Percentiles rank a stretch among this genome's conserved stretches.
These are phyloP conservation scores for Bacillus rossius DNA, from an alignment of 1,140 invertebrate species.

Conservation along the genomic window DNA sequence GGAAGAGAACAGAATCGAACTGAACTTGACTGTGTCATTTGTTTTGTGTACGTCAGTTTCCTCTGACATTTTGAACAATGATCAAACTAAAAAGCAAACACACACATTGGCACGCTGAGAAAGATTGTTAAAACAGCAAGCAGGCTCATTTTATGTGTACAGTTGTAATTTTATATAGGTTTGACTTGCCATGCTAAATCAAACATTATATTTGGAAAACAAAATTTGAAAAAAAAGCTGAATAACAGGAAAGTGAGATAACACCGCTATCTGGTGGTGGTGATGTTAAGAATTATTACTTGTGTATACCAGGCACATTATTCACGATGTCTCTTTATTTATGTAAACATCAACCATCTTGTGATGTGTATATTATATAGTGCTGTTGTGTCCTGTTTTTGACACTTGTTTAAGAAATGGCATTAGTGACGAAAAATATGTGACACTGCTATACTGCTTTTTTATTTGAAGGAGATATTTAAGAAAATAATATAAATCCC, in stretches of 20 bases:
- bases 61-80: constrained; percentile 18
- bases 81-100: neutral
- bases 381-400: constrained; percentile 14
- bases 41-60: constrained; percentile 7
- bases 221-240: neutral
- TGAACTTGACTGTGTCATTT: constrained; percentile 12
- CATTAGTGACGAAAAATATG: constrained; percentile 10
- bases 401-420: constrained; percentile 19
- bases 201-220: neutral
- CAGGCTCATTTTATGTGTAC: constrained; percentile 6
- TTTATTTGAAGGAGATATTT: constrained; percentile 5
- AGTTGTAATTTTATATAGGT: constrained; percentile 2
- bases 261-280: constrained; percentile 1
- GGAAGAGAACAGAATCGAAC: constrained; percentile 3
- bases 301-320: constrained; percentile 17
- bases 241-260: neutral
- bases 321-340: constrained; percentile 19
- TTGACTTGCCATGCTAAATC: constrained; percentile 9
- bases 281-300: neutral
- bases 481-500: constrained; percentile 13
- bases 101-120: constrained; percentile 1
- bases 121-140: neutral
- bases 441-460: constrained; percentile 2
- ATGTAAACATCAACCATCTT: constrained; percentile 14
- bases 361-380: constrained; percentile 10